Evolutionary conservation across 1,140 invertebrate genomes (phyloP).

Genomic region (Calosoma granatense): DNA sequence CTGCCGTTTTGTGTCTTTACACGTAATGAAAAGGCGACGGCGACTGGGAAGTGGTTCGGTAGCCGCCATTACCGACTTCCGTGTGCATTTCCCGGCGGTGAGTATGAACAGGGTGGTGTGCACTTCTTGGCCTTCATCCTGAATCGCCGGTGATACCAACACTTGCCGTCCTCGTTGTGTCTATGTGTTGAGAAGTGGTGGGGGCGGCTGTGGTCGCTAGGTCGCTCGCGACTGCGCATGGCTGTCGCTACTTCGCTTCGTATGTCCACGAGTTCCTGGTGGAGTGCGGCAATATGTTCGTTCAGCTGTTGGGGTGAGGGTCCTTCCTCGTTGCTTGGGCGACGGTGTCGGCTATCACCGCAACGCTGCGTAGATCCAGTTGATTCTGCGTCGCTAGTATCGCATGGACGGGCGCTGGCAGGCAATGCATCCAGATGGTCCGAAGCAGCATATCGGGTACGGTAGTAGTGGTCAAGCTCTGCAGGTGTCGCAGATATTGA

Average conservation of each 20-base stretch:
- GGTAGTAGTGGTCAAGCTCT: conserved; percentile 10
- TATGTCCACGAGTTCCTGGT: not conserved
- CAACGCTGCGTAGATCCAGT: not conserved
- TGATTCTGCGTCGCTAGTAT: not conserved
- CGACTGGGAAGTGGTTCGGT: no score
- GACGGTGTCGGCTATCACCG: conserved; percentile 7
- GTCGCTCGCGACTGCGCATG: no score
- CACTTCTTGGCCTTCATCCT: no score
- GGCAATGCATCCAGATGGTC: not conserved
- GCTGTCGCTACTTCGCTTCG: not conserved
- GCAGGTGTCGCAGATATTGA: conserved; percentile 20
- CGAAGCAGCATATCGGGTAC: no score
- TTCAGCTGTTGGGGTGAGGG: no score
- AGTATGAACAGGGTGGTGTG: no score
- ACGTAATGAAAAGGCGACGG: no score
- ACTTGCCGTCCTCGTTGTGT: conserved; percentile 11
- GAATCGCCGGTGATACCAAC: no score
- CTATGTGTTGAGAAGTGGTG: not conserved
- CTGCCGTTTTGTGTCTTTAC: no score
- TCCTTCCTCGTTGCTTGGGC: not conserved
- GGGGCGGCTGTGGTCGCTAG: no score
- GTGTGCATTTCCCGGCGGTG: no score
- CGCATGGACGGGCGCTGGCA: not conserved
- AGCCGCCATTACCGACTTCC: conserved; percentile 15
- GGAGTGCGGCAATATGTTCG: not conserved